Conservation (phyloP, 2,888 invertebrate species). For the Zhuqinia jingwanae region DNA sequence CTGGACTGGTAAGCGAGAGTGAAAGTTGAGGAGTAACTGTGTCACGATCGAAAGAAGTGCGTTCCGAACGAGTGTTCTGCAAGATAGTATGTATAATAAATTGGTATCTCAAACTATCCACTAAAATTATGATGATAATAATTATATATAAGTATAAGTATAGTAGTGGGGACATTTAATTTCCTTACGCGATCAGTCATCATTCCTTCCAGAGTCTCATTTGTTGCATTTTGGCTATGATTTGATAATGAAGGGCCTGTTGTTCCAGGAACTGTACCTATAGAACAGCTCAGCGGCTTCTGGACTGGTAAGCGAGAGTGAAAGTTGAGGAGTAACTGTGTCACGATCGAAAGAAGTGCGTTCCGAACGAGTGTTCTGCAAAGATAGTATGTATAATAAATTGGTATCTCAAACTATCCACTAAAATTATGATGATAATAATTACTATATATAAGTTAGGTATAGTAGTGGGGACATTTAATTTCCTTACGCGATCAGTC, state of each 20-base stretch:
- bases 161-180: too few relatives aligned
- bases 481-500: constrained; percentile 68
- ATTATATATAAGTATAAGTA: too few relatives aligned
- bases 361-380: constrained; percentile 59
- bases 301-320: constrained; percentile 62
- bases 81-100: too few relatives aligned
- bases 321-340: constrained; percentile 60
- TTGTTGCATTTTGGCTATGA: constrained; percentile 59
- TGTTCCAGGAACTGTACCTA: constrained; percentile 44
- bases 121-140: too few relatives aligned
- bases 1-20: constrained; percentile 61
- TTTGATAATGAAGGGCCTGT: constrained; percentile 36
- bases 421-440: too few relatives aligned
- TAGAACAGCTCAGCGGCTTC: constrained; percentile 49
- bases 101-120: too few relatives aligned
- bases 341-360: constrained; percentile 62
- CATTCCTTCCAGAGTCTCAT: constrained; percentile 65
- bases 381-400: too few relatives aligned
- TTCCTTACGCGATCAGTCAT: constrained; percentile 68
- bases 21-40: constrained; percentile 62
- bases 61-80: constrained; percentile 60
- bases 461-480: too few relatives aligned
- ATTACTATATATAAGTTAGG: too few relatives aligned
- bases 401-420: too few relatives aligned
- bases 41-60: constrained; percentile 60